A percentile compares a stretch with the other conserved stretches of the same genome.
These are phyloP conservation scores for Ichneumon xanthorius DNA, from an alignment of 2,888 invertebrate genomes.

Conservation along the genomic window DNA sequence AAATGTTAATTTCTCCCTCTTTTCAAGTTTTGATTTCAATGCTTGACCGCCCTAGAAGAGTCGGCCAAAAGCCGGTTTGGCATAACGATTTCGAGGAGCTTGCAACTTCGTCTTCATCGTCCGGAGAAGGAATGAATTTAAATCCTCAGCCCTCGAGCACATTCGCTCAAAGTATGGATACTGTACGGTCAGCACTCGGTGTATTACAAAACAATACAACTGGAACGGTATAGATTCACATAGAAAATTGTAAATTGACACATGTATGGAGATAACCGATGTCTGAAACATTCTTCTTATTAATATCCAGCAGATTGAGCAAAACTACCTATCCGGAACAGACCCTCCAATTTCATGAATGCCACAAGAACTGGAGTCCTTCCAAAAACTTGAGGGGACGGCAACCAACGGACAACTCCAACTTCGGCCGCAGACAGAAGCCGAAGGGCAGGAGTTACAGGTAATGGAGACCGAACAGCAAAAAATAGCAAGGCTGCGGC, in stretches of 20 bases:
- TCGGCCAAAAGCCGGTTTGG: neutral
- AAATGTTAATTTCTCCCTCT: neutral
- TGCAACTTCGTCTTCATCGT: neutral
- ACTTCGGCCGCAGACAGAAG: too few relatives aligned
- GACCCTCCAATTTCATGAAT: too few relatives aligned
- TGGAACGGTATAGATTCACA: neutral
- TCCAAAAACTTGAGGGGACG: too few relatives aligned
- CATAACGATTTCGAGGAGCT: constrained; percentile 2
- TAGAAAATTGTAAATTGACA: neutral
- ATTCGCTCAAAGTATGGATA: constrained; percentile 1
- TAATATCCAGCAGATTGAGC: neutral
- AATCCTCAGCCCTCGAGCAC: neutral
- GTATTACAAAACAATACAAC: neutral
- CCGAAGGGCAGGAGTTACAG: neutral
- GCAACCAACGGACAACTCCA: too few relatives aligned
- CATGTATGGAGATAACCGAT: neutral
- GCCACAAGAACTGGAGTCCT: too few relatives aligned
- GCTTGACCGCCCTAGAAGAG: neutral
- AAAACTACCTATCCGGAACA: too few relatives aligned
- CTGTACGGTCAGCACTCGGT: neutral
- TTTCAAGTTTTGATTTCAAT: neutral
- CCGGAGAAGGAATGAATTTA: neutral
- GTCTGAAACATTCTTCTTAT: neutral
- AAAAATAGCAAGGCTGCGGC: neutral
- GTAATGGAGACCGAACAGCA: neutral